These are phyloP conservation scores for Cyclargus thomasi DNA, from an alignment of 1,140 invertebrate genomes.

Conservation along the genomic window DNA sequence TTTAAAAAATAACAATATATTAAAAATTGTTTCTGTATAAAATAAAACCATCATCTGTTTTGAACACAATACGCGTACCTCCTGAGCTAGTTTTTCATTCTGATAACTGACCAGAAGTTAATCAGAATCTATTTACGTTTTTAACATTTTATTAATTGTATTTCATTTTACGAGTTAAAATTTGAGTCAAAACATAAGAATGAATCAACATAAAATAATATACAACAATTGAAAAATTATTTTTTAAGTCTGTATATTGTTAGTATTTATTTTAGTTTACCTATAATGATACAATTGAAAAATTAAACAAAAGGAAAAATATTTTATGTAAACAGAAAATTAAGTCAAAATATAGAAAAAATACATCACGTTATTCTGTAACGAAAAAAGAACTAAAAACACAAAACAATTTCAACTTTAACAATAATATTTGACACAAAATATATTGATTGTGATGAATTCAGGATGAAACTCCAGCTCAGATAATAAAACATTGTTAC, in stretches of 20 bases:
- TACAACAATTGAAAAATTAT: too few species aligned
- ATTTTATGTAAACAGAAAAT: too few species aligned
- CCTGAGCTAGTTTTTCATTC: constrained; percentile 39
- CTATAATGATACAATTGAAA: too few species aligned
- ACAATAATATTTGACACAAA: background rate
- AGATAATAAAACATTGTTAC: constrained; percentile 23
- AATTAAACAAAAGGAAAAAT: too few species aligned
- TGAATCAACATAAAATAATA: too few species aligned
- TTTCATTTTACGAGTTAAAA: too few species aligned
- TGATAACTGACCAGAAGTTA: constrained; percentile 21
- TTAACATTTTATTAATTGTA: background rate
- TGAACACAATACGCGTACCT: constrained; percentile 53
- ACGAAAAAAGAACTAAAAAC: background rate
- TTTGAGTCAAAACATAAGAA: too few species aligned
- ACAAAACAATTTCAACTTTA: background rate
- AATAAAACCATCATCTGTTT: constrained; percentile 40
- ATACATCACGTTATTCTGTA: background rate
- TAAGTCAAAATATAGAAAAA: too few species aligned
- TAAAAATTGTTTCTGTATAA: constrained; percentile 39
- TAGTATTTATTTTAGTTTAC: too few species aligned
- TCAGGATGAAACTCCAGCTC: constrained; percentile 34
- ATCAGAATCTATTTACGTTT: background rate
- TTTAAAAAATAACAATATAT: constrained; percentile 41
- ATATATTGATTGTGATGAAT: background rate
- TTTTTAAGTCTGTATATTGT: too few species aligned